These are phyloP conservation scores for Chrysaora quinquecirrha DNA, from an alignment of 30 jellyfish, hydroid and myxozoan species.

Conservation along the genomic window DNA sequence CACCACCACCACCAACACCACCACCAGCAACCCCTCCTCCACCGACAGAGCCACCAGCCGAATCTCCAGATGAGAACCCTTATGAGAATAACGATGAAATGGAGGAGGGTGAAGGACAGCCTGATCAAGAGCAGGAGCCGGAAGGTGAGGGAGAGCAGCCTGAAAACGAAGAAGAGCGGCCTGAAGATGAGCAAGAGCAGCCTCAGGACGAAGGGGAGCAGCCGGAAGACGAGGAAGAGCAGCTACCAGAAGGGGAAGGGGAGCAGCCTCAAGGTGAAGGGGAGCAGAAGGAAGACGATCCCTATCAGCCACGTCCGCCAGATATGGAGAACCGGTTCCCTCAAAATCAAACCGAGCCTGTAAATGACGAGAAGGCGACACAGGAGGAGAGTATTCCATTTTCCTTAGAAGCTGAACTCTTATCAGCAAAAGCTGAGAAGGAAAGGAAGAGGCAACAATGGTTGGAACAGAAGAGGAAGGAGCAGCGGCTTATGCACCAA, in stretches of 20 bases:
- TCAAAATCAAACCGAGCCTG: slow-evolving; percentile 34
- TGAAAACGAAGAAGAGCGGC: slow-evolving; percentile 35
- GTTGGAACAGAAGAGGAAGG: slow-evolving; percentile 31
- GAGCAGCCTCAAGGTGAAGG: slow-evolving; percentile 42
- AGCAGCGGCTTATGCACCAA: slow-evolving; percentile 28
- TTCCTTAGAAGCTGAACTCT: slow-evolving; percentile 49
- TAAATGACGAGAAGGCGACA: slow-evolving; percentile 49
- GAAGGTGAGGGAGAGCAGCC: slow-evolving; percentile 35
- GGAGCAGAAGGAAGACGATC: slow-evolving; percentile 44
- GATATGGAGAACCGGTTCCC: slow-evolving; percentile 74
- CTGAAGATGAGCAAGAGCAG: slow-evolving; percentile 40
- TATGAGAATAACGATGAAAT: slow-evolving; percentile 54
- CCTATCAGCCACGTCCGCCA: slow-evolving; percentile 60
- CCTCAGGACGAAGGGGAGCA: no score
- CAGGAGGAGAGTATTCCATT: slow-evolving; percentile 62
- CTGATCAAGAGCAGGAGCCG: slow-evolving; percentile 39
- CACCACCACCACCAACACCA: slow-evolving; percentile 41
- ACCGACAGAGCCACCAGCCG: slow-evolving; percentile 34
- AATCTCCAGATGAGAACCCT: slow-evolving; percentile 60
- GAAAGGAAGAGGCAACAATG: slow-evolving; percentile 48
- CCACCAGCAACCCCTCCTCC: slow-evolving; percentile 68
- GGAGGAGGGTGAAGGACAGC: slow-evolving; percentile 59
- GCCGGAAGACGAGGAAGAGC: slow-evolving; percentile 44
- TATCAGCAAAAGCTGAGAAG: slow-evolving; percentile 51
- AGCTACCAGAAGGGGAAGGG: slow-evolving; percentile 35